Conservation (phyloP, 2,113 vertebrate genomes). For the Upupa epops region DNA sequence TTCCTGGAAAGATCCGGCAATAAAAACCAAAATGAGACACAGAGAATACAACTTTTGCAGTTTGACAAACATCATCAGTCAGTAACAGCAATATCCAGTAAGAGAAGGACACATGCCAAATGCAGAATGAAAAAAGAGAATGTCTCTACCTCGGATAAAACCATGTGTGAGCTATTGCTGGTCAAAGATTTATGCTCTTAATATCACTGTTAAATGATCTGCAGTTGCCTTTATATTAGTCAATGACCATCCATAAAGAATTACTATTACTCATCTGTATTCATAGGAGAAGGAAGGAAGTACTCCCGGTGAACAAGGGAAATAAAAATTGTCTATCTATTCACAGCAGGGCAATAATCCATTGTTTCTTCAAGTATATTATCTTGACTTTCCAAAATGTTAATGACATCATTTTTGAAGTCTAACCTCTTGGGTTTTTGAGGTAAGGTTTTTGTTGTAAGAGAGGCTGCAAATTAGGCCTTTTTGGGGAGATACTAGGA, state of each 20-base stretch:
- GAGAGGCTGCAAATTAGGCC: fast-evolving
- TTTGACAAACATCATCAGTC: background rate
- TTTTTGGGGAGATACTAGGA: background rate
- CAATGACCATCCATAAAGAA: background rate
- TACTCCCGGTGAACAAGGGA: background rate
- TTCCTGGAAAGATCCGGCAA: background rate
- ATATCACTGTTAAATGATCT: background rate
- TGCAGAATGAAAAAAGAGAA: background rate
- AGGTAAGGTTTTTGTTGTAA: background rate
- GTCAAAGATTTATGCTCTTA: background rate
- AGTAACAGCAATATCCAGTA: background rate
- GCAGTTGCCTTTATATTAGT: background rate
- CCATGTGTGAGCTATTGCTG: background rate
- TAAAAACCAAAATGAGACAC: background rate
- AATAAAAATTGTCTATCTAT: background rate
- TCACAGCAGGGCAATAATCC: background rate
- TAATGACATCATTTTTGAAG: background rate
- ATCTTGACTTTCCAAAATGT: background rate
- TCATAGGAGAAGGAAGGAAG: background rate
- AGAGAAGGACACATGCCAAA: background rate
- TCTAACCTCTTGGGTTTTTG: background rate
- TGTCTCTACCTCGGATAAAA: background rate
- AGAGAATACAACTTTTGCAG: background rate
- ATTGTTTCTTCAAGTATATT: background rate
- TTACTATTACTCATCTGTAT: background rate